Evolutionary conservation across 2,888 invertebrate genomes (phyloP), one percentile per base, ranked within the genome.

Genomic region (Papilio demoleus): DNA sequence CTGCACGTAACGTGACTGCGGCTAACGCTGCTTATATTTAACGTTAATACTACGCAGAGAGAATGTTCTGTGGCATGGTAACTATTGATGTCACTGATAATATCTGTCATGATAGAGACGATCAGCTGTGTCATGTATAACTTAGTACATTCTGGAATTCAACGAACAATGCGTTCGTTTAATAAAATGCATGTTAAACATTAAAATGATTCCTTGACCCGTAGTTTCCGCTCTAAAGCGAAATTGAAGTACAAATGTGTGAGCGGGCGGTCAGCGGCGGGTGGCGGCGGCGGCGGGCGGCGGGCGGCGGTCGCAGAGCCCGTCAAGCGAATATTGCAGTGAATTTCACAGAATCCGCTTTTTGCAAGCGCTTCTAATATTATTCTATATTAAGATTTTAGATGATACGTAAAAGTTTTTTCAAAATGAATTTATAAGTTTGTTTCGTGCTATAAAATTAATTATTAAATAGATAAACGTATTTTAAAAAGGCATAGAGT

Each of bases 161-260:
- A 4, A 17, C 12, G 22, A 22, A 47, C 47, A 22, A n/a, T n/a
- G n/a, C n/a, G n/a, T n/a, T n/a, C n/a, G n/a, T 50, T 24, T 24
- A 24, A 14, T 50, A 50, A 50, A 22, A 22, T 50, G 47, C 14
- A 22, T 12, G 24, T 50, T 50, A 50, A 22, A 24, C 22, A 50
- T 50, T 50, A 1, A 14, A 22, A 50, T 50, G 1, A 50, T 22
- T 50, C 12, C 24, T 14, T 50, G 24, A 50, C 14, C 22, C 47
- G 47, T 24, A 24, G 14, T 24, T 50, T 22, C 47, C 47, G 24
- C 17, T 50, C 12, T 50, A 50, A 50, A 50, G 24, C 22, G 47
- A 22, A 50, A 50, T 50, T 50, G 24, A 50, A 50, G 24, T 50
- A 47, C 47, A 47, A 50, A 50, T 50, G 22, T 24, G 24, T 5